Conservation (phyloP, 1,140 invertebrate species). For the Pseudobourletiella spinata region DNA sequence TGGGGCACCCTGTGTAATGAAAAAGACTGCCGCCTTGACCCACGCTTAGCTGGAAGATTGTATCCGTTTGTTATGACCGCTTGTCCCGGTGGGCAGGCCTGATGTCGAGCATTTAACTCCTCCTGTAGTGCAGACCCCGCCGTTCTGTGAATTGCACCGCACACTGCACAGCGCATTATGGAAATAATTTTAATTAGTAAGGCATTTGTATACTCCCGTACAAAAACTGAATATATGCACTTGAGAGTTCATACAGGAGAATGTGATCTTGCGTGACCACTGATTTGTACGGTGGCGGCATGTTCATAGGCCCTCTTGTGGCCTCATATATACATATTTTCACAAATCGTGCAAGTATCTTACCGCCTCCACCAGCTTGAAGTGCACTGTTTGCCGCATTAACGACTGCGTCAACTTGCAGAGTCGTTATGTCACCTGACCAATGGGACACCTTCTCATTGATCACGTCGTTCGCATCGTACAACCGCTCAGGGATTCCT, state of each 20-base stretch:
- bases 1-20: no score
- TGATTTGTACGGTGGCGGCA: no score
- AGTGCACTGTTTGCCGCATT: conserved; percentile 79
- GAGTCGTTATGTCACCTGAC: conserved; percentile 72
- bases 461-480: conserved; percentile 34
- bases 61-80: conserved; percentile 74
- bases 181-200: neutral
- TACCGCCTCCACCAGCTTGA: conserved; percentile 64
- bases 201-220: neutral
- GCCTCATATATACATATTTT: no score
- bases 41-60: conserved; percentile 58
- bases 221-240: no score
- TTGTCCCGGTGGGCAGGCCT: conserved; percentile 65
- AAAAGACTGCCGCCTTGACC: no score
- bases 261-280: no score
- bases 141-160: conserved; percentile 74
- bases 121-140: conserved; percentile 56
- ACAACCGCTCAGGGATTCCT: neutral
- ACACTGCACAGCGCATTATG: conserved; percentile 38
- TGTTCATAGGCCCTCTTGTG: no score
- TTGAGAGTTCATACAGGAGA: no score
- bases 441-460: conserved; percentile 56
- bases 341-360: neutral
- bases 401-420: conserved; percentile 82
- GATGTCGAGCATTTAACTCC: conserved; percentile 59